Conservation (phyloP, 2,113 vertebrate species). For the Chelonoidis abingdonii region DNA sequence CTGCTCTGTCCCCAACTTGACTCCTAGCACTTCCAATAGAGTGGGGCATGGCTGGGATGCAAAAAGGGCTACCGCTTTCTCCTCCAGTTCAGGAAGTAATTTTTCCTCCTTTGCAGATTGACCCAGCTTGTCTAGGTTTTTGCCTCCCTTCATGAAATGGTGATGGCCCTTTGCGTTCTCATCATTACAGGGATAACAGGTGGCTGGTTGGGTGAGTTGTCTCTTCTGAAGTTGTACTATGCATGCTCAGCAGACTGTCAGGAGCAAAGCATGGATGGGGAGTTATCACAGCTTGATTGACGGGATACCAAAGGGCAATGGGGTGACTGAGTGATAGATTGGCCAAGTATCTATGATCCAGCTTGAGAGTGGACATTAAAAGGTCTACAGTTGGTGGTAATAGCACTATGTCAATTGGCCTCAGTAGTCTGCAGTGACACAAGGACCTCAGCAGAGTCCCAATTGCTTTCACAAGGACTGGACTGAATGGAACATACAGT, state of each 20-base stretch:
- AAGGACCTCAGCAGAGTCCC: neutral
- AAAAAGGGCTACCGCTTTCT: neutral
- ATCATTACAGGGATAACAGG: neutral
- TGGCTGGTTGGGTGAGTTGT: rapidly evolving
- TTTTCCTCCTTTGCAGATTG: neutral
- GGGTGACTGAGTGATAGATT: rapidly evolving
- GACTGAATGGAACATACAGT: rapidly evolving
- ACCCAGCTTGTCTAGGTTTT: neutral
- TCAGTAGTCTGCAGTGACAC: neutral
- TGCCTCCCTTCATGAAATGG: neutral
- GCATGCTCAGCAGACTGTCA: neutral
- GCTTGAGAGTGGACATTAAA: neutral
- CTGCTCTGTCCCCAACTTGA: neutral
- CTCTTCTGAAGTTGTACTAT: neutral
- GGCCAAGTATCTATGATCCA: neutral
- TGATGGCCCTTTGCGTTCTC: neutral
- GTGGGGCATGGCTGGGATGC: rapidly evolving
- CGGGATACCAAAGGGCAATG: rapidly evolving
- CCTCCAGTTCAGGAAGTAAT: neutral
- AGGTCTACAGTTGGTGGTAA: rapidly evolving
- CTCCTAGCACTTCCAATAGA: too few species aligned
- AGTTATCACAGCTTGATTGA: neutral
- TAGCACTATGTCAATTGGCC: rapidly evolving
- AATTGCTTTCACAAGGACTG: rapidly evolving
- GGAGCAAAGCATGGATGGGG: neutral